Percentiles rank a stretch among this genome's conserved stretches.
phyloP scores from a whole-genome alignment of 2,113 vertebrate genomes.

The Carlito syrichta region DNA sequence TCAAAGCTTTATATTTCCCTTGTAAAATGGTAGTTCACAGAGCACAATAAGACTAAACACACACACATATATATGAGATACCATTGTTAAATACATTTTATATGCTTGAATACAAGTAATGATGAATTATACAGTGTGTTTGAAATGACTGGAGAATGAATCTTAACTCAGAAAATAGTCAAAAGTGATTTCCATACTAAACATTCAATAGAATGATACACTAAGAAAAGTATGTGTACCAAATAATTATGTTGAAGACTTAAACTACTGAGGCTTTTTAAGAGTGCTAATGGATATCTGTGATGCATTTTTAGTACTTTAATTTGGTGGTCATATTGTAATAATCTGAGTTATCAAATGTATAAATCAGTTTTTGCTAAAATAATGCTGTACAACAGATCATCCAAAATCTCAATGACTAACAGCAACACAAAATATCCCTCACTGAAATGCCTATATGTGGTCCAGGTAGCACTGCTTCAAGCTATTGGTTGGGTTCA shows the following conservation, averaged over 20 bases:
- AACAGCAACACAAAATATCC: background rate
- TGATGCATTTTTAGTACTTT: background rate
- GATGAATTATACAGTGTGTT: background rate
- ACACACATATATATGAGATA: background rate
- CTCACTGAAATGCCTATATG: background rate
- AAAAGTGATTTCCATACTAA: background rate
- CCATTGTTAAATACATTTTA: background rate
- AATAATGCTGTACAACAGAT: background rate
- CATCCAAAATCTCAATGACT: background rate
- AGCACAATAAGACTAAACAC: background rate
- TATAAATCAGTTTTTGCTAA: background rate
- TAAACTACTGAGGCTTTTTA: background rate
- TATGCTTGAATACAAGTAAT: background rate
- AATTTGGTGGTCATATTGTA: background rate
- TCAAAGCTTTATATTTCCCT: constrained; percentile 4
- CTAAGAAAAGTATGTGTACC: background rate
- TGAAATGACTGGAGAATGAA: background rate
- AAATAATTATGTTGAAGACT: background rate
- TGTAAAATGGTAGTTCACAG: background rate
- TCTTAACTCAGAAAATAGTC: background rate
- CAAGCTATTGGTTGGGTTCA: background rate
- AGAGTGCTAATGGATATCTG: background rate
- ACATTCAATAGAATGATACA: background rate
- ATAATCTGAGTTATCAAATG: background rate
- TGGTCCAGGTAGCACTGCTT: background rate